These are phyloP conservation scores for Ageneiosus marmoratus DNA, from an alignment of 2,113 vertebrate species.

Conservation along the genomic window DNA sequence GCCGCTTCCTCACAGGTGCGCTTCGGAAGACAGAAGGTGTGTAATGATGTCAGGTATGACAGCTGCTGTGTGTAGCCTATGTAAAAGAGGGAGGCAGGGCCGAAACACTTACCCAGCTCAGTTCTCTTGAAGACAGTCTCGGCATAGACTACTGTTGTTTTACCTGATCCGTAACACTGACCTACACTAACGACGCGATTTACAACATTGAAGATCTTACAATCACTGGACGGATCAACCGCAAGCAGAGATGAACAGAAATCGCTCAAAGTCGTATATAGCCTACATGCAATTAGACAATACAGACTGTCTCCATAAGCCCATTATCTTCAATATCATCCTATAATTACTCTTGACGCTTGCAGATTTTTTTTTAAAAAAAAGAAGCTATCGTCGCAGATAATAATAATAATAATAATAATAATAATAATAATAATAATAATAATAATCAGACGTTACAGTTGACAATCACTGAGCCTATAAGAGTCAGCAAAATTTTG, in stretches of 20 bases:
- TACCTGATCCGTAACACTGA: constrained; percentile 49
- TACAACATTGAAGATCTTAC: neutral
- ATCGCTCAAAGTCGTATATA: neutral
- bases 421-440: neutral
- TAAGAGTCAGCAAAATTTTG: constrained; percentile 46
- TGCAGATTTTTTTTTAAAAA: constrained; percentile 45
- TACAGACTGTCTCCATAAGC: neutral
- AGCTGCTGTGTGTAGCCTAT: constrained; percentile 24
- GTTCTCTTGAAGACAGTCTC: constrained; percentile 32
- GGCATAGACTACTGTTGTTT: constrained; percentile 36
- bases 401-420: neutral
- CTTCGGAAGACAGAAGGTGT: constrained; percentile 20
- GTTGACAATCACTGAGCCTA: constrained; percentile 18
- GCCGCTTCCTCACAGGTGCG: constrained; percentile 37
- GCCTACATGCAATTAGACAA: neutral
- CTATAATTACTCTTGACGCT: constrained; percentile 40
- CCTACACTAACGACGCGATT: constrained; percentile 38
- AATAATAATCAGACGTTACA: neutral
- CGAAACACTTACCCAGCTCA: constrained; percentile 44
- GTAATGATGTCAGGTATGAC: constrained; percentile 48
- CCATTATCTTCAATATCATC: constrained; percentile 4
- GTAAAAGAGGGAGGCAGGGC: constrained; percentile 57
- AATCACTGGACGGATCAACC: neutral
- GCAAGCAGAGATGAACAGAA: neutral
- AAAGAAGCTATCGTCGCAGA: neutral